A percentile compares a stretch with the other conserved stretches of the same genome.
phyloP scores from a whole-genome alignment of 2,888 invertebrate genomes.

The Tinea pellionella region DNA sequence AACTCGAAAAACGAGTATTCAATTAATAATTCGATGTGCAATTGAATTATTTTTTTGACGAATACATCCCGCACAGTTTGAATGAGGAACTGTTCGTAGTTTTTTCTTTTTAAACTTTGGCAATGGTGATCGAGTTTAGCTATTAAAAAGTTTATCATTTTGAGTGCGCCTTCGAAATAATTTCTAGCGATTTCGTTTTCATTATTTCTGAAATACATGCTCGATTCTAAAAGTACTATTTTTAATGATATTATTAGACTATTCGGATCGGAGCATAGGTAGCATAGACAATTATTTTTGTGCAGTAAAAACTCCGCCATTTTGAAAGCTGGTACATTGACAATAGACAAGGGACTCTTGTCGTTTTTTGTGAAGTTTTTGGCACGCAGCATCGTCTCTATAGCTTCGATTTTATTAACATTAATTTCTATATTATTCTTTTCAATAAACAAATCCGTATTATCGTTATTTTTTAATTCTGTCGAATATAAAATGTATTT shows the following conservation, averaged over 20 bases:
- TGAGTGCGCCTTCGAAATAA: slow-evolving; percentile 37
- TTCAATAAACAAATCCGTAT: background rate
- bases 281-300: slow-evolving; percentile 30
- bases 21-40: slow-evolving; percentile 33
- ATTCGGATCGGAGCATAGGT: slow-evolving; percentile 31
- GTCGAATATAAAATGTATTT: background rate
- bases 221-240: slow-evolving; percentile 33
- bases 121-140: background rate
- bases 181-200: slow-evolving; percentile 39
- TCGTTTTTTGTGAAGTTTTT: slow-evolving; percentile 26
- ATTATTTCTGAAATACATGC: slow-evolving; percentile 37
- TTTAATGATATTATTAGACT: slow-evolving; percentile 28
- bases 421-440: background rate
- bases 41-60: slow-evolving; percentile 24
- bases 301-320: slow-evolving; percentile 37
- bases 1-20: slow-evolving; percentile 44
- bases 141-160: slow-evolving; percentile 27
- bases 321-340: slow-evolving; percentile 28
- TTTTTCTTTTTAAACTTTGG: background rate
- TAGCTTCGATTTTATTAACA: background rate
- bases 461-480: background rate
- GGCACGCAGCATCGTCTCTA: slow-evolving; percentile 42
- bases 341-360: slow-evolving; percentile 32
- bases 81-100: slow-evolving; percentile 28
- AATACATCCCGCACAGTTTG: slow-evolving; percentile 24